These are phyloP conservation scores for Enteromius thamalakanensis DNA, from an alignment of 2,797 vertebrate species.

Conservation along the genomic window DNA sequence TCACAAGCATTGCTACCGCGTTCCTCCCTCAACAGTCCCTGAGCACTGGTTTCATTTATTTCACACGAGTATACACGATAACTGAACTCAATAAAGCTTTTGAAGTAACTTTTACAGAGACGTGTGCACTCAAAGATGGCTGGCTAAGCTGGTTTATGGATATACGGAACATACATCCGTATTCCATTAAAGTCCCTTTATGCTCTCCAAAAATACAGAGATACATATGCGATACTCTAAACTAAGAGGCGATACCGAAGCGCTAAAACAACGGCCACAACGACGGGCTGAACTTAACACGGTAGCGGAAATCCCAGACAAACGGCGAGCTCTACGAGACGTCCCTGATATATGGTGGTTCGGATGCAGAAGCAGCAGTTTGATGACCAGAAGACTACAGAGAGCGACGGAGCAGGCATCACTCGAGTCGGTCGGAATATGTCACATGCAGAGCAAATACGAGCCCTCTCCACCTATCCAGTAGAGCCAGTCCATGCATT, in stretches of 20 bases:
- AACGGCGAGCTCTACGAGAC: constrained; percentile 45
- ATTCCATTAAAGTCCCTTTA: constrained; percentile 64
- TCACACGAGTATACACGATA: constrained; percentile 64
- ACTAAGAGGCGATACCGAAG: constrained; percentile 34
- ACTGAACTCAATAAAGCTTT: constrained; percentile 72
- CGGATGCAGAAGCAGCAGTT: constrained; percentile 57
- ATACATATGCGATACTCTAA: constrained; percentile 27
- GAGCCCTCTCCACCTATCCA: constrained; percentile 62
- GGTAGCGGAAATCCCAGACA: constrained; percentile 47
- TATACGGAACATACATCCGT: constrained; percentile 25
- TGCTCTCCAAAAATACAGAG: constrained; percentile 56
- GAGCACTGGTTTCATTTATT: constrained; percentile 74
- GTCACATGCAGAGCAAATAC: constrained; percentile 68
- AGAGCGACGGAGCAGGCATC: constrained; percentile 28
- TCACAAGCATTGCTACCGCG: constrained; percentile 54
- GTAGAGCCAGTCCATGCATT: constrained; percentile 75
- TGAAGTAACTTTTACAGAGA: constrained; percentile 58
- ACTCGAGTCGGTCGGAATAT: constrained; percentile 57
- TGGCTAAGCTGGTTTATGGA: constrained; percentile 38
- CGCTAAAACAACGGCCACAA: constrained; percentile 35
- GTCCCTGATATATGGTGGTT: constrained; percentile 50
- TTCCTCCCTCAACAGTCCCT: constrained; percentile 71
- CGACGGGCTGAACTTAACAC: constrained; percentile 40
- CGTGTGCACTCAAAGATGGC: constrained; percentile 33
- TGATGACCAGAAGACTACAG: constrained; percentile 42